phyloP scores from a whole-genome alignment of 1,140 invertebrate species.

The Pogonomyrmex californicus region DNA sequence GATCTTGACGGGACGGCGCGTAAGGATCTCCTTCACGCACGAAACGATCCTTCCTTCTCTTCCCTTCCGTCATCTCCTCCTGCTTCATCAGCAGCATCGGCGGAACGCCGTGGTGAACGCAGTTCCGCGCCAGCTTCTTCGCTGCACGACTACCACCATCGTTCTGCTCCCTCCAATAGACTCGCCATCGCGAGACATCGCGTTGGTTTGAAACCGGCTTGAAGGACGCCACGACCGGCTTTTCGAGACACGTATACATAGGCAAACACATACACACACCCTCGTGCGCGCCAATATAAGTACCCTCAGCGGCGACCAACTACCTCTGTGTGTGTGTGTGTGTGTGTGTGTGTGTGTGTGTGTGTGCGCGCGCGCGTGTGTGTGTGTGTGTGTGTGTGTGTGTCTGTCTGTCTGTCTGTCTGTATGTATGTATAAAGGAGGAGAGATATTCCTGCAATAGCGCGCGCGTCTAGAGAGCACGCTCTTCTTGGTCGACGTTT shows the following conservation, averaged over 20 bases:
- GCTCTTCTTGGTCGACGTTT: conserved; percentile 68
- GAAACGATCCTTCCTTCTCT: conserved; percentile 48
- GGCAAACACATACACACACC: conserved; percentile 19
- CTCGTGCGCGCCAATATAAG: conserved; percentile 16
- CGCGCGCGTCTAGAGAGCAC: conserved; percentile 66
- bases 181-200: conserved; percentile 64
- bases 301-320: conserved; percentile 50
- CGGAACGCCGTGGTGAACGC: conserved; percentile 40
- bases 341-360: no score
- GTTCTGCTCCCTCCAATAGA: conserved; percentile 67
- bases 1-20: conserved; percentile 38
- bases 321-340: conserved; percentile 1
- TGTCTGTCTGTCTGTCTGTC: no score
- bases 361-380: no score
- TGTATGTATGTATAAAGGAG: conserved; percentile 38
- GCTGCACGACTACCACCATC: conserved; percentile 40
- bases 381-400: no score
- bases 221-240: conserved; percentile 73
- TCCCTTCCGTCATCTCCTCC: conserved; percentile 13
- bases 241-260: conserved; percentile 68
- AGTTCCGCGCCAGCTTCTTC: conserved; percentile 23
- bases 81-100: conserved; percentile 25
- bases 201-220: conserved; percentile 74
- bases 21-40: conserved; percentile 56
- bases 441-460: conserved; percentile 54